These are phyloP conservation scores for Sorex araneus DNA, from an alignment of 2,113 vertebrate species.

Conservation along the genomic window DNA sequence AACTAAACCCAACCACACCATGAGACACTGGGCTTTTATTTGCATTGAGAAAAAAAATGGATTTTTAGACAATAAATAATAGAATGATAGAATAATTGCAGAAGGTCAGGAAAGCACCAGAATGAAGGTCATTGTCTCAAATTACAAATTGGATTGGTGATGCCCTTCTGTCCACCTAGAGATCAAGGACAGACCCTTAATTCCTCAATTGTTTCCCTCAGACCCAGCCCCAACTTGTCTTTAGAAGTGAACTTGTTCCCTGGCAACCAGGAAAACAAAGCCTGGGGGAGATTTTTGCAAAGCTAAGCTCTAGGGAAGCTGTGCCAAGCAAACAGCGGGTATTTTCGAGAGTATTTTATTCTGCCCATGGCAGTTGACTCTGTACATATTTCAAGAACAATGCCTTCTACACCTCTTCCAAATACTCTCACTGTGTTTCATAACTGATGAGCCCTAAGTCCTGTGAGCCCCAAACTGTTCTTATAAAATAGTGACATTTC, in stretches of 20 bases:
- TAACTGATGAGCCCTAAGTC: not conserved
- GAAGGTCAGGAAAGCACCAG: not conserved
- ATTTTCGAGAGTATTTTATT: slow-evolving; percentile 63
- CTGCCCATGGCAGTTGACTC: slow-evolving; percentile 17
- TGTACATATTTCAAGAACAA: not conserved
- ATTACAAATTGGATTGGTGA: not conserved
- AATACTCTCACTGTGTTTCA: not conserved
- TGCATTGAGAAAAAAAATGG: slow-evolving; percentile 5
- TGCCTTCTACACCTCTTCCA: not conserved
- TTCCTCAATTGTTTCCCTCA: slow-evolving; percentile 44
- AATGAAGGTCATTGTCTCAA: not conserved
- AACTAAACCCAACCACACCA: not conserved
- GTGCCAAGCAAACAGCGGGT: slow-evolving; percentile 63
- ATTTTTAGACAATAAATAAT: not conserved
- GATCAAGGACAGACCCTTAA: not conserved
- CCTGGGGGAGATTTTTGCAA: slow-evolving; percentile 52
- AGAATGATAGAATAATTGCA: not conserved
- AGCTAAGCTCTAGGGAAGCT: slow-evolving; percentile 55
- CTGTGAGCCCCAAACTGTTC: not conserved
- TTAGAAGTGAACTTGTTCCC: slow-evolving; percentile 2
- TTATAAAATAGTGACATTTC: not conserved
- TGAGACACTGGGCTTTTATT: not conserved
- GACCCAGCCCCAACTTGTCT: slow-evolving; percentile 1
- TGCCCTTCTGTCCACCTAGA: slow-evolving; percentile 6
- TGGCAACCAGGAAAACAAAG: slow-evolving; percentile 72